These are phyloP conservation scores for Cryptotermes secundus DNA, from an alignment of 1,140 invertebrate genomes.

Conservation along the genomic window DNA sequence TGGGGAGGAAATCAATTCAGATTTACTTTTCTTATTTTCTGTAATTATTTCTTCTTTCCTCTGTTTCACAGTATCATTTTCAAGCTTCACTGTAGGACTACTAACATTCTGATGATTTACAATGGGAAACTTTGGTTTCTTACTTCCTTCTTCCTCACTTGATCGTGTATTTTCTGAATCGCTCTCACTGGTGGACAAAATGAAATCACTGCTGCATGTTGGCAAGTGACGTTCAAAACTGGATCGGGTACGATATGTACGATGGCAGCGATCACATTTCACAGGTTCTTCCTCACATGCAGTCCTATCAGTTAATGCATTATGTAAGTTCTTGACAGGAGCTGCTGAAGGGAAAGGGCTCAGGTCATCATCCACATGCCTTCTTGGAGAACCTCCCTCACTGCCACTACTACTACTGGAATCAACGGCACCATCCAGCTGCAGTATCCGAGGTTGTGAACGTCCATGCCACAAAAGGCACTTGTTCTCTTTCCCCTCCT, in stretches of 20 bases:
- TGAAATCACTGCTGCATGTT: conserved; percentile 65
- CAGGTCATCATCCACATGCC: conserved; percentile 14
- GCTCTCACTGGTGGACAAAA: conserved; percentile 73
- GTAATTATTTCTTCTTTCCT: background rate
- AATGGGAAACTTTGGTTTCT: background rate
- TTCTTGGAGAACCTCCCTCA: conserved; percentile 22
- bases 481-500: conserved; percentile 49
- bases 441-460: conserved; percentile 55
- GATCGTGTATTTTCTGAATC: conserved; percentile 47
- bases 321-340: background rate
- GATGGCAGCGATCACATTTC: conserved; percentile 82
- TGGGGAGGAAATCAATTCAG: background rate
- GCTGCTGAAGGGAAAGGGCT: background rate
- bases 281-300: conserved; percentile 66
- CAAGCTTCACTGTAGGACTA: background rate
- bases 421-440: conserved; percentile 75
- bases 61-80: background rate
- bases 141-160: conserved; percentile 26
- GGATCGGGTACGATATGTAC: conserved; percentile 83
- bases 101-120: background rate
- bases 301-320: background rate
- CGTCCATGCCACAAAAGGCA: conserved; percentile 48
- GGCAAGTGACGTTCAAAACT: conserved; percentile 82
- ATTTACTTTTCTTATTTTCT: background rate
- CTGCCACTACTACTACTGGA: conserved; percentile 56